Evolutionary conservation across 2,888 invertebrate genomes (phyloP), one percentile per base, ranked within the genome.

Genomic region (Morpho helenor): DNA sequence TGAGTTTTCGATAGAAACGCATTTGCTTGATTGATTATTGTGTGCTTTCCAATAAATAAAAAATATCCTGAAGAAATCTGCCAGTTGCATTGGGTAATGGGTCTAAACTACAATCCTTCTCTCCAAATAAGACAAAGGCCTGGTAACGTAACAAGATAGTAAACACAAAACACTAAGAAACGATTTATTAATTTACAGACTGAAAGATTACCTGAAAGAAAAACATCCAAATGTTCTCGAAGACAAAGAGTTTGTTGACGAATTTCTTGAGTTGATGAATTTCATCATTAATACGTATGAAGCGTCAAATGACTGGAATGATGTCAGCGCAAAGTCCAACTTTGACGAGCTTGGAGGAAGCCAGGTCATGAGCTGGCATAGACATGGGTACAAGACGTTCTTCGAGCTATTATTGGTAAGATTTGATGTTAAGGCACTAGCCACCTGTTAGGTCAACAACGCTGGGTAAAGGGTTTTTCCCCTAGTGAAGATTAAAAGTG

Each of bases 361-460:
- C 22, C 72, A 71, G 49, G 61, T 68, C 9, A 55, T 68, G 52
- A 75, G 75, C 57, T 79, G 76, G 76, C 73, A 75, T 23, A 59
- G 61, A 8, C 43, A 70, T 16, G 79, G 79, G 0, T 79, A 75
- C 61, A 70, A 68, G 43, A 77, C 77, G 0, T 69, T 76, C 42
- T 74, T 79, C 40, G 74, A 76, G 7, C 62, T 79, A 8, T 49
- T 77, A 46, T 56, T 79, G 51, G 66, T 66, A 48, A 39, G 60
- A 52, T 45, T 9, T 43, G 47, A 10, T 3, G 7, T 9, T 44
- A 10, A 40, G 16, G 16, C 16, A 16, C 16, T 16, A 16, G 16
- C 16, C 1, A 16, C 16, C 16, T 16, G 16, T 16, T 16, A 16
- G 16, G 16, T 1, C 16, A 16, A 16, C 16, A 16, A 16, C 16